phyloP scores from a whole-genome alignment of 2,888 invertebrate species.

The Drosophila greeni region DNA sequence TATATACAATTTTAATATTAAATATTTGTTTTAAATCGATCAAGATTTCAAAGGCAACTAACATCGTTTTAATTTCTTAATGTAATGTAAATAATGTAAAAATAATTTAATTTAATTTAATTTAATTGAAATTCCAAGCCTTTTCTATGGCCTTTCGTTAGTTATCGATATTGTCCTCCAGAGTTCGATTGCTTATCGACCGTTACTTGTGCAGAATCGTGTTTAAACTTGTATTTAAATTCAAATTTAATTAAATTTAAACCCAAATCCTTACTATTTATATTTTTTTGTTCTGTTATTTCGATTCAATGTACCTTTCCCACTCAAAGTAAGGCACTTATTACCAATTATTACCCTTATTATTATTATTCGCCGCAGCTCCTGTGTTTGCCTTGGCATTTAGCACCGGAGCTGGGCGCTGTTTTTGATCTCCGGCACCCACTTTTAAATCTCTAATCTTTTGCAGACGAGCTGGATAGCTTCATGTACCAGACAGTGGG shows the following conservation, averaged over 20 bases:
- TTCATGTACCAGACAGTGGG: conserved; percentile 99
- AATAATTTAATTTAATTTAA: too few species aligned
- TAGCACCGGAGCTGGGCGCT: conserved; percentile 7
- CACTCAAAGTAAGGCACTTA: background rate
- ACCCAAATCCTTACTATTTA: background rate
- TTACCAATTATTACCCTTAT: conserved; percentile 3
- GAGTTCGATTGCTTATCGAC: background rate
- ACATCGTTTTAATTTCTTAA: too few species aligned
- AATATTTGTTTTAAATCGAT: background rate
- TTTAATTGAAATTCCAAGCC: background rate
- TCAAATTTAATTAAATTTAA: too few species aligned
- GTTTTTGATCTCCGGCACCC: conserved; percentile 9
- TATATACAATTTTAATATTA: too few species aligned
- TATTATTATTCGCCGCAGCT: background rate
- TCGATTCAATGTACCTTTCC: background rate
- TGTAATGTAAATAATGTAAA: too few species aligned
- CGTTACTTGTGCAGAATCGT: too few species aligned
- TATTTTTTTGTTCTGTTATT: too few species aligned
- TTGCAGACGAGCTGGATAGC: conserved; percentile 92
- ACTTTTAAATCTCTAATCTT: background rate
- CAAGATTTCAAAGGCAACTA: background rate
- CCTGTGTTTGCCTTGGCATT: conserved; percentile 14
- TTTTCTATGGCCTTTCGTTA: background rate
- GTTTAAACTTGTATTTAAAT: too few species aligned
- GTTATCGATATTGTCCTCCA: background rate